Base-by-base conservation (phyloP, 2,113 vertebrate genomes). In the Strix uralensis region DNA sequence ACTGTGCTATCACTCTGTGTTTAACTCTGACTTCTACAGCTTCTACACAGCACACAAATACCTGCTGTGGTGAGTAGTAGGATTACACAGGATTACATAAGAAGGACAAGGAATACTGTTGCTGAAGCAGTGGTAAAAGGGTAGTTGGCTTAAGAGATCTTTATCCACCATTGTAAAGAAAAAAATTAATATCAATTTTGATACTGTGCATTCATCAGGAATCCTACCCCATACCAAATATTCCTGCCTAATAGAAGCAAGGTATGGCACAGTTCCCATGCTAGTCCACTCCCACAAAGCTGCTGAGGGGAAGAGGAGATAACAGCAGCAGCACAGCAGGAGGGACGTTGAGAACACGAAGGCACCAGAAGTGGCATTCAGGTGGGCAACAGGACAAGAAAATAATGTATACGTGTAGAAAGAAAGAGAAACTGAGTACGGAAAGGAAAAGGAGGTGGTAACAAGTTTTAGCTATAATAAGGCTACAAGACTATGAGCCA, bases 341-440 rank as follows among this genome's bases (percentile, higher is more conserved):
- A 59, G 32, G 10, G 36, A 16, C 1, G 0, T 2, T 1, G 0
- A n/a, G 21, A 74, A 19, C 34, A 21, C 0, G 0, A 42, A 83
- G 77, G 21, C n/a, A 75, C 27, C 40, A 47, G 32, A 15, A 69
- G 7, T 10, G 10, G 10, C 23, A n/a, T 47, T 52, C 0, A 0
- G 10, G 36, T 34, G n/a, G 30, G 27, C 32, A 71, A 63, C 6
- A 32, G 32, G 5, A 30, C 25, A 63, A 73, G 69, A 27, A 73
- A 84, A 40, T 6, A 2, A 3, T 4, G 4, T 2, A 19, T 0
- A 1, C 5, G 9, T 12, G 13, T 9, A 57, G 44, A 57, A 71
- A 58, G 34, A 27, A 34, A 14, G 30, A 58, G 14, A 22, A 79
- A 59, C 6, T 4, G 10, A 23, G 5, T 11, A 63, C 5, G 15